Conservation (phyloP, 2,888 invertebrate genomes). For the Lysandra coridon region DNA sequence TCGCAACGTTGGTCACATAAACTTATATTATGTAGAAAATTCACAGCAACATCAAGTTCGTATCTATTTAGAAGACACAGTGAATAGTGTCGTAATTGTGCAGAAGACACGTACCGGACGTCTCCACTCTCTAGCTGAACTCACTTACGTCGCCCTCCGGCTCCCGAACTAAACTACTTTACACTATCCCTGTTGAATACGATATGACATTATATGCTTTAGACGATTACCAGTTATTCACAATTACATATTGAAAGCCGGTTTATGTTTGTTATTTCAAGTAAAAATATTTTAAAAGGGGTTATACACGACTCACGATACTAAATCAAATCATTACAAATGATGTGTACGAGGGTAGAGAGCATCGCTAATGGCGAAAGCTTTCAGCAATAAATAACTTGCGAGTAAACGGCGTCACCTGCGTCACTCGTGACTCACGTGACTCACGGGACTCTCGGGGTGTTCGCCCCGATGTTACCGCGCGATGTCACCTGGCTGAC, state of each 20-base stretch:
- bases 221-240: background rate
- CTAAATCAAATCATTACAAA: constrained; percentile 3
- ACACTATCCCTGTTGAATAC: background rate
- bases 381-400: constrained; percentile 21
- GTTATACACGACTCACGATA: background rate
- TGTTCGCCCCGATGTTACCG: background rate
- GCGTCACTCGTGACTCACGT: background rate
- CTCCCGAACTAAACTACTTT: background rate
- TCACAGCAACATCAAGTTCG: no score
- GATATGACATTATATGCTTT: background rate
- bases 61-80: no score
- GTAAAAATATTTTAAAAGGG: background rate
- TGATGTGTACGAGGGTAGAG: background rate
- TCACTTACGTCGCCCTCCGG: background rate
- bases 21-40: no score
- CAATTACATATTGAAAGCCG: background rate
- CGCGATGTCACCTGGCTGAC: background rate
- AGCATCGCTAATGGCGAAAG: constrained; percentile 17
- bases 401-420: background rate
- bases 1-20: no score
- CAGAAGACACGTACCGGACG: background rate
- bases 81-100: background rate
- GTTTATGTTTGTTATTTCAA: background rate
- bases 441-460: background rate
- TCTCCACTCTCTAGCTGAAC: background rate